phyloP scores from a whole-genome alignment of 2,113 vertebrate species.

The Cyprinodon variegatus region DNA sequence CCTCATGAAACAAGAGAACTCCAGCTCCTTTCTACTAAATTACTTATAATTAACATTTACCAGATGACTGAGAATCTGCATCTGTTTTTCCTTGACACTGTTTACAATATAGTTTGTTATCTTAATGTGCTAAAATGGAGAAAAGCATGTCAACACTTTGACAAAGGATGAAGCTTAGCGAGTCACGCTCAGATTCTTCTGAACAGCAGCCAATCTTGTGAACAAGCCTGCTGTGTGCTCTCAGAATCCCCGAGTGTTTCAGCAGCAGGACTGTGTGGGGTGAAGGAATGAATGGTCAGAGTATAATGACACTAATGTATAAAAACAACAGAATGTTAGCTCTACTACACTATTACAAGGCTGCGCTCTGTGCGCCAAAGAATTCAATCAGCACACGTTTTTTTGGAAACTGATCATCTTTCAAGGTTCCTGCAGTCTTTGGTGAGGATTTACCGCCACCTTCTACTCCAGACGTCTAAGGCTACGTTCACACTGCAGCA shows the following conservation, averaged over 20 bases:
- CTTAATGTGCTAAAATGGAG: neutral
- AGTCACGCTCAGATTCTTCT: conserved; percentile 16
- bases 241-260: conserved; percentile 8
- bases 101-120: neutral
- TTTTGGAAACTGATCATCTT: neutral
- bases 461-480: conserved; percentile 2
- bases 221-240: conserved; percentile 5
- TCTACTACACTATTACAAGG: conserved; percentile 12
- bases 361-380: neutral
- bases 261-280: conserved; percentile 49
- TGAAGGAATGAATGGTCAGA: conserved; percentile 41
- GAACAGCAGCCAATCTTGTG: conserved; percentile 41
- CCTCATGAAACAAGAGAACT: neutral
- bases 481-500: too few relatives aligned
- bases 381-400: conserved; percentile 1
- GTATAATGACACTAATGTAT: conserved; percentile 43
- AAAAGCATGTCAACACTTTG: conserved; percentile 30
- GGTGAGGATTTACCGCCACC: conserved; percentile 19
- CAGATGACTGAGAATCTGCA: neutral
- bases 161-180: neutral
- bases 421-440: neutral
- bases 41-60: neutral
- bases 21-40: neutral
- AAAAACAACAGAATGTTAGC: conserved; percentile 35
- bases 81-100: neutral